A percentile compares a stretch with the other conserved stretches of the same genome.
phyloP scores from a whole-genome alignment of 2,797 vertebrate species.

The Oreochromis grahami region DNA sequence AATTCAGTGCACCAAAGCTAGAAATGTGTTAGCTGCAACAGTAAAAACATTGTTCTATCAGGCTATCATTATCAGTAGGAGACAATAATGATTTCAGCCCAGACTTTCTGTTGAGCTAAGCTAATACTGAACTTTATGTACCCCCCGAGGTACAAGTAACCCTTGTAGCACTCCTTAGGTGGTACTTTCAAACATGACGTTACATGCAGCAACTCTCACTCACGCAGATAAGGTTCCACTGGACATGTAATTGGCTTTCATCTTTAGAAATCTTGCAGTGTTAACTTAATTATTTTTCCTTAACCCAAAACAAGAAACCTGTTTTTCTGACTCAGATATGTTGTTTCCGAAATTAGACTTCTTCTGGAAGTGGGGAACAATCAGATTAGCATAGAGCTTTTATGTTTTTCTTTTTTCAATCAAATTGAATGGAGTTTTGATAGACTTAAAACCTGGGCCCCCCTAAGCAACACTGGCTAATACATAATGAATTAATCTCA shows the following conservation, averaged over 20 bases:
- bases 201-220: neutral
- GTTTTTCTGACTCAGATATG: neutral
- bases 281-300: slow-evolving; percentile 32
- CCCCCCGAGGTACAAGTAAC: neutral
- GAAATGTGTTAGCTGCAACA: neutral
- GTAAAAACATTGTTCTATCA: neutral
- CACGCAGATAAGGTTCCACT: neutral
- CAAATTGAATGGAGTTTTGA: slow-evolving; percentile 14
- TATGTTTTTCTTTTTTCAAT: slow-evolving; percentile 23
- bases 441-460: slow-evolving; percentile 4
- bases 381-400: slow-evolving; percentile 17
- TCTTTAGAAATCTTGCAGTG: slow-evolving; percentile 3
- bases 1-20: neutral
- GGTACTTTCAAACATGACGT: neutral
- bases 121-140: neutral
- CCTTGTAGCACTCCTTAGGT: neutral
- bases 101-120: neutral
- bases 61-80: neutral
- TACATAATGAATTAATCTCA: slow-evolving; percentile 36
- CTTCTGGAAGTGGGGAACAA: slow-evolving; percentile 38
- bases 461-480: slow-evolving; percentile 2
- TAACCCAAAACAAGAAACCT: slow-evolving; percentile 31
- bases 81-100: neutral
- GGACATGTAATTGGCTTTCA: slow-evolving; percentile 31
- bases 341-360: slow-evolving; percentile 28